phyloP scores from a whole-genome alignment of 2,113 vertebrate species.

The Fulica atra region DNA sequence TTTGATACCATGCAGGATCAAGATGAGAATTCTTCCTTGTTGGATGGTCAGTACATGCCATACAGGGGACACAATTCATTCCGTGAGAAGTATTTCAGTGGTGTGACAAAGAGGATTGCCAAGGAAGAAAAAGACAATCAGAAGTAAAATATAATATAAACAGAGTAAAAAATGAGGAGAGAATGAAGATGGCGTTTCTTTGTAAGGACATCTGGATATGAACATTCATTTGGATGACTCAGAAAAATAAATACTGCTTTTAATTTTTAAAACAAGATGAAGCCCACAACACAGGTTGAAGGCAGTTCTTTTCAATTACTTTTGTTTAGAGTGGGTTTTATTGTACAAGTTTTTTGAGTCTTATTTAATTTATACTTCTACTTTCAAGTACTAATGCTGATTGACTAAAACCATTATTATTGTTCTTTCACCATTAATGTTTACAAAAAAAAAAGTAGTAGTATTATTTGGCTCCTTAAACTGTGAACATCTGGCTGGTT shows the following conservation, averaged over 20 bases:
- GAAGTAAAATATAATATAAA: constrained; percentile 63
- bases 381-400: constrained; percentile 70
- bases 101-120: constrained; percentile 87
- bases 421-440: constrained; percentile 65
- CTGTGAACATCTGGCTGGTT: constrained; percentile 56
- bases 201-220: constrained; percentile 60
- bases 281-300: constrained; percentile 65
- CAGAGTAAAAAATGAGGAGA: constrained; percentile 49
- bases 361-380: constrained; percentile 79
- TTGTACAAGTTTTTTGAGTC: constrained; percentile 71
- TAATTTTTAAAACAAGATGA: constrained; percentile 61
- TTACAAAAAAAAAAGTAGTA: constrained; percentile 70
- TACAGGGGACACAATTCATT: constrained; percentile 96
- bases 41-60: constrained; percentile 77
- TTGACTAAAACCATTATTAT: constrained; percentile 69
- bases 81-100: constrained; percentile 98
- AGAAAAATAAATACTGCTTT: constrained; percentile 69
- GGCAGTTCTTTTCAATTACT: constrained; percentile 70
- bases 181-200: constrained; percentile 54
- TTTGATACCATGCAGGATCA: constrained; percentile 77
- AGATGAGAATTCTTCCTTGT: constrained; percentile 76
- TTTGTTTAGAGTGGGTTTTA: constrained; percentile 75
- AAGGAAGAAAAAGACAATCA: constrained; percentile 81
- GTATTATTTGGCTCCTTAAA: constrained; percentile 67
- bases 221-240: constrained; percentile 53